Percentiles rank a stretch among this genome's conserved stretches.
Evolutionary conservation across 2,113 vertebrate species (phyloP).

Genomic region (Helogale parvula): DNA sequence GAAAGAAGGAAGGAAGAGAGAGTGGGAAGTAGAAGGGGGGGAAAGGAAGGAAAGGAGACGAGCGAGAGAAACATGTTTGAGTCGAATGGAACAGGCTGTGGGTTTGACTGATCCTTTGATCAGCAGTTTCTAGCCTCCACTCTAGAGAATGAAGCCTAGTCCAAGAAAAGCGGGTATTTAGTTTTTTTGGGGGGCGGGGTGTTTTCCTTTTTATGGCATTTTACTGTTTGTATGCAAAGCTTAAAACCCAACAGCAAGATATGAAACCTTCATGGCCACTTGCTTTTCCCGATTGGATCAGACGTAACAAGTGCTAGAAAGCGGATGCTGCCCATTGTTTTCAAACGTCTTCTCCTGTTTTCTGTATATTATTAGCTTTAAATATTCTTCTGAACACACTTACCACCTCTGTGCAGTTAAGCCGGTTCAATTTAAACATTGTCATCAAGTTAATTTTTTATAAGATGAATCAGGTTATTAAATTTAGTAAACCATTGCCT

Average conservation of each 20-base stretch:
- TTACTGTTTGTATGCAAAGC: not conserved
- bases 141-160: not conserved
- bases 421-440: slow-evolving; percentile 73
- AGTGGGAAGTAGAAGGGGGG: fast-evolving
- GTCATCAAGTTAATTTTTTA: slow-evolving; percentile 76
- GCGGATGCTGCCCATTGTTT: not conserved
- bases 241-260: not conserved
- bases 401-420: slow-evolving; percentile 53
- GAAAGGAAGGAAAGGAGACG: too few relatives aligned
- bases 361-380: slow-evolving; percentile 58
- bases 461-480: slow-evolving; percentile 78
- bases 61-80: not conserved
- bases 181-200: not conserved
- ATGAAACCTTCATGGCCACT: not conserved
- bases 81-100: not conserved
- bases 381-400: slow-evolving; percentile 37
- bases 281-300: not conserved
- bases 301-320: not conserved
- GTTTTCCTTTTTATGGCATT: not conserved
- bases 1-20: not conserved
- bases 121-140: not conserved
- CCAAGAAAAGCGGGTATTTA: not conserved
- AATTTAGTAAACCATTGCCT: slow-evolving; percentile 71
- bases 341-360: slow-evolving; percentile 14
- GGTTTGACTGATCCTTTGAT: not conserved